Evolutionary conservation across 2,888 invertebrate genomes (phyloP).

Genomic region (Holacanthella duospinosa): DNA sequence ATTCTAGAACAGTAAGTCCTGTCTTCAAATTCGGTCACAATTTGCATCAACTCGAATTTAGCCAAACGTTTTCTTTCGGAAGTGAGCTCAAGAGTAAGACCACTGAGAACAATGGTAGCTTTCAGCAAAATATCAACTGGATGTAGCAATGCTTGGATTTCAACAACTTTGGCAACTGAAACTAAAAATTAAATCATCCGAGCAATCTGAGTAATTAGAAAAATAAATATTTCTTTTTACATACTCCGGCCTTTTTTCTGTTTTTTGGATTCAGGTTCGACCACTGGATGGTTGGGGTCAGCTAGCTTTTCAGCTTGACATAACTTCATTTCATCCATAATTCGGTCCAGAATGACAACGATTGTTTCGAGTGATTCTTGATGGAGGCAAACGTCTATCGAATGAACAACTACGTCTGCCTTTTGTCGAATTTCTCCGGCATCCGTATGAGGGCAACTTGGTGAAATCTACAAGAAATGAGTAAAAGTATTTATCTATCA

Average conservation of each 20-base stretch:
- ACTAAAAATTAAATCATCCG: too few relatives aligned
- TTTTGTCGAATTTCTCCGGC: neutral
- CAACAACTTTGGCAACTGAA: too few relatives aligned
- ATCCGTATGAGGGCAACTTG: neutral
- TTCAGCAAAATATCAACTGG: neutral
- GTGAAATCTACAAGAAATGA: neutral
- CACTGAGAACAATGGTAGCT: neutral
- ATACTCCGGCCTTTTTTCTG: too few relatives aligned
- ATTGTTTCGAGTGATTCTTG: neutral
- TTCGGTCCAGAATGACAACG: neutral
- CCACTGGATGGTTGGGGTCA: too few relatives aligned
- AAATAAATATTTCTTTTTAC: too few relatives aligned
- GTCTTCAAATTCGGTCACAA: neutral
- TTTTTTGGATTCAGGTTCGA: too few relatives aligned
- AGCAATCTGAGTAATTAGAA: too few relatives aligned
- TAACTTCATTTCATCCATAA: neutral
- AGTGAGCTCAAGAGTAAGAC: neutral
- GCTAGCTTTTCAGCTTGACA: too few relatives aligned
- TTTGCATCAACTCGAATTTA: neutral
- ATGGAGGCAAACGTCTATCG: slow-evolving; percentile 1
- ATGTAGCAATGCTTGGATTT: too few relatives aligned
- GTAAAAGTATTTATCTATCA: neutral
- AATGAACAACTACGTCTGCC: neutral
- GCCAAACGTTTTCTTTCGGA: neutral
- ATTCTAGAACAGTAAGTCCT: neutral